These are phyloP conservation scores for Bombycilla garrulus DNA, from an alignment of 2,113 vertebrate species.

Conservation along the genomic window DNA sequence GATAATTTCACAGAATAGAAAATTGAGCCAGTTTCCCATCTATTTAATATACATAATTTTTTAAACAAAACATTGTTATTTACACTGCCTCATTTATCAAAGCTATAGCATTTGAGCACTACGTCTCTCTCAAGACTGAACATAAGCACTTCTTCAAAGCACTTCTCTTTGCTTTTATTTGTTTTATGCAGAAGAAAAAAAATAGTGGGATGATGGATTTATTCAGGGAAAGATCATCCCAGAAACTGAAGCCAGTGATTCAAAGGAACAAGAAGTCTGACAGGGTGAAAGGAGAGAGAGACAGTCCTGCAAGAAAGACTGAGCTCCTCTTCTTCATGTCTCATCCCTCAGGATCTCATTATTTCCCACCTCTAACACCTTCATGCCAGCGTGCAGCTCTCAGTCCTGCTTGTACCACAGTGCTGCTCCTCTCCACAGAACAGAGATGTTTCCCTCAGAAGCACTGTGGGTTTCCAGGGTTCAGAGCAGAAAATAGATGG, in stretches of 20 bases:
- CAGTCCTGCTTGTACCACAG: background rate
- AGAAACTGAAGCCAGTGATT: background rate
- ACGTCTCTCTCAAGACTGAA: background rate
- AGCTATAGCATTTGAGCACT: background rate
- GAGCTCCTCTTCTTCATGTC: background rate
- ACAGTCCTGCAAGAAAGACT: background rate
- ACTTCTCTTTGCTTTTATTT: background rate
- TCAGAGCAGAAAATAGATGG: background rate
- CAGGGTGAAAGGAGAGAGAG: background rate
- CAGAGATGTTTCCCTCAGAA: background rate
- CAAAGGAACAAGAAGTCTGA: background rate
- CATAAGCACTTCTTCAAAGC: background rate
- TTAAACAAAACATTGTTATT: background rate
- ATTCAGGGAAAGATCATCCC: background rate
- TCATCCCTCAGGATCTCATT: background rate
- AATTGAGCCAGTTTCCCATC: background rate
- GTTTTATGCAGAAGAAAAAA: background rate
- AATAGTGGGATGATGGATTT: background rate
- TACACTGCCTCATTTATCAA: background rate
- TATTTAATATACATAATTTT: background rate
- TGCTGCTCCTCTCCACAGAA: background rate
- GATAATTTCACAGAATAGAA: background rate
- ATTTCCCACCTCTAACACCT: background rate
- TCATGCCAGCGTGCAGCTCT: fast-evolving
- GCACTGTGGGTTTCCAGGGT: fast-evolving